A percentile compares a stretch with the other conserved stretches of the same genome.
These are phyloP conservation scores for Xerus inauris DNA, from an alignment of 2,113 vertebrate species.

Conservation along the genomic window DNA sequence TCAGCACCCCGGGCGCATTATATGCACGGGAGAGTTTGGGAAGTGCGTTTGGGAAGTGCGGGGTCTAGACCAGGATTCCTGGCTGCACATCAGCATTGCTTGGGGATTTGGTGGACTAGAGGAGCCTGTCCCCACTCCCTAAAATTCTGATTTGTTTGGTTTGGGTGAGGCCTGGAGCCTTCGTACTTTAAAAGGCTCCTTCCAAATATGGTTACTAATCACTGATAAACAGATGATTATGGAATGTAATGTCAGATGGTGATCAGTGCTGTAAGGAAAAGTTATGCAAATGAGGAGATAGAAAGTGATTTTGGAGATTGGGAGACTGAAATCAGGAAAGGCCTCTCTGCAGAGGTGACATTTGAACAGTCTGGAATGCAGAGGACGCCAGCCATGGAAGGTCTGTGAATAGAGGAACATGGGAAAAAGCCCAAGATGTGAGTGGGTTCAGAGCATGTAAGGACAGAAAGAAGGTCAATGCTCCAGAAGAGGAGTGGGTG, in stretches of 20 bases:
- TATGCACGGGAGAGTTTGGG: background rate
- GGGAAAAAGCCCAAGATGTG: background rate
- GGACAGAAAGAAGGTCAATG: background rate
- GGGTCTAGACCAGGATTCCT: background rate
- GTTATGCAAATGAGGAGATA: background rate
- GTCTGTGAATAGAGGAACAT: background rate
- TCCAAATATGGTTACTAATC: background rate
- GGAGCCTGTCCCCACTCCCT: background rate
- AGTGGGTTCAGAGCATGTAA: rapidly evolving
- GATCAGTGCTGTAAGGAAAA: background rate
- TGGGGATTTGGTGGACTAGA: background rate
- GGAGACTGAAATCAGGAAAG: background rate
- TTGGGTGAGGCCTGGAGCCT: background rate
- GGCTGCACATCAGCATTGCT: background rate
- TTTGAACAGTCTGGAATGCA: background rate
- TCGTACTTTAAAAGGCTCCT: background rate
- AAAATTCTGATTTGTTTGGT: background rate
- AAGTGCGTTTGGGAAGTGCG: background rate
- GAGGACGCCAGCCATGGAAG: background rate
- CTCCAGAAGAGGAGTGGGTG: rapidly evolving
- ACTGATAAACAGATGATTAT: background rate
- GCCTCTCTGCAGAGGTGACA: background rate
- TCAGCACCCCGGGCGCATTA: rapidly evolving
- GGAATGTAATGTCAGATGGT: background rate
- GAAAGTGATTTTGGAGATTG: background rate